A percentile compares a stretch with the other conserved stretches of the same genome.
Conservation (phyloP, 2,888 invertebrate species). For the Drosophila engyochracea region DNA sequence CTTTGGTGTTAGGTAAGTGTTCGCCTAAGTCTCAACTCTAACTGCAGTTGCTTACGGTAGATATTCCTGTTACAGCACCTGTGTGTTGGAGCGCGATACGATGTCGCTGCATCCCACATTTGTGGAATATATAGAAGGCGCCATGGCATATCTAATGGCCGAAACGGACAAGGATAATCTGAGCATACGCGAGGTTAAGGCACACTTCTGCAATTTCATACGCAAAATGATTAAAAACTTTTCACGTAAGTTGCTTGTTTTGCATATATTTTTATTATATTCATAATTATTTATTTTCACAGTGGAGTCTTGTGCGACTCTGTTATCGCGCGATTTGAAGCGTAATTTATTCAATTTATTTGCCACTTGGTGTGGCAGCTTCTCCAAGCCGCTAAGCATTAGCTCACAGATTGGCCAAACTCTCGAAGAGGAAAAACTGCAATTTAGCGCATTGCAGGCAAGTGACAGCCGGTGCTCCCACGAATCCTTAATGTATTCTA, state of each 20-base stretch:
- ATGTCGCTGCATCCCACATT: conserved; percentile 94
- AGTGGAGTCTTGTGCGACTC: conserved; percentile 95
- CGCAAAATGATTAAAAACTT: conserved; percentile 97
- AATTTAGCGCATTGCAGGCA: conserved; percentile 88
- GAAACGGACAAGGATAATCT: conserved; percentile 97
- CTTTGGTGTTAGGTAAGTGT: conserved; percentile 90
- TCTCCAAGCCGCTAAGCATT: conserved; percentile 90
- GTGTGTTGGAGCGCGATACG: conserved; percentile 93
- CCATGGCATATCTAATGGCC: conserved; percentile 94
- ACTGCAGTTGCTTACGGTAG: background rate
- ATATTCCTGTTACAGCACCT: conserved; percentile 87
- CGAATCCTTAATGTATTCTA: conserved; percentile 15
- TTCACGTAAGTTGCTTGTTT: conserved; percentile 89
- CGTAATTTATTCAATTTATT: conserved; percentile 96
- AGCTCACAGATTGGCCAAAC: conserved; percentile 84
- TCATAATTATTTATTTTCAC: conserved; percentile 34
- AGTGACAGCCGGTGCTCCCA: conserved; percentile 16
- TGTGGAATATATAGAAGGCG: conserved; percentile 98
- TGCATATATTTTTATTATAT: background rate
- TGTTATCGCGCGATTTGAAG: conserved; percentile 94
- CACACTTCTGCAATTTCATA: conserved; percentile 97
- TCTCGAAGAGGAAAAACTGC: conserved; percentile 87
- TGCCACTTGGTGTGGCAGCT: conserved; percentile 96
- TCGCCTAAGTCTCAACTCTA: background rate
- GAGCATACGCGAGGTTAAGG: conserved; percentile 94